Conservation (phyloP, 2,888 invertebrate species). For the Embidobia sp. region DNA sequence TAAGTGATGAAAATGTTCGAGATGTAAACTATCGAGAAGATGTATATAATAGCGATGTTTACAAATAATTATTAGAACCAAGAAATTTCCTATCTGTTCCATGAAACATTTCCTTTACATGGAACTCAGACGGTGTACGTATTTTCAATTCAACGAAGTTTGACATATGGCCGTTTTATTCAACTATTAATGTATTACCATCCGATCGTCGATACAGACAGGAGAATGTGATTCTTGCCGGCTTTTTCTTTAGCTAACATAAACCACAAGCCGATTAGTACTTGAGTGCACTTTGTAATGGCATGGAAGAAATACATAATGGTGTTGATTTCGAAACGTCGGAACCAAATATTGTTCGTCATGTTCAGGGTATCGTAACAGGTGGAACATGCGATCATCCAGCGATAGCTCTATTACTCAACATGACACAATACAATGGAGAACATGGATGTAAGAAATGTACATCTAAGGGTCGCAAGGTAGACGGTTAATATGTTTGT, state of each 20-base stretch:
- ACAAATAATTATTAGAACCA: background rate
- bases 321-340: conserved; percentile 1
- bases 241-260: background rate
- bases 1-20: too few species aligned
- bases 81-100: background rate
- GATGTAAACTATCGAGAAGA: conserved; percentile 5
- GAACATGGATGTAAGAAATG: background rate
- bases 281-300: background rate
- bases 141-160: background rate
- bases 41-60: background rate
- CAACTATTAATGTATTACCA: background rate
- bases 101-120: background rate
- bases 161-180: conserved; percentile 1
- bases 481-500: background rate
- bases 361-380: background rate
- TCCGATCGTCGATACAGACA: background rate
- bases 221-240: conserved; percentile 13
- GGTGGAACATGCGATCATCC: conserved; percentile 1
- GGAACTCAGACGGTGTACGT: conserved; percentile 1
- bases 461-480: background rate
- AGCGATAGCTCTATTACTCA: too few species aligned
- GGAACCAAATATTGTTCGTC: background rate
- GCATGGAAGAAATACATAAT: background rate
- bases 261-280: background rate
- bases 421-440: background rate